phyloP scores from a whole-genome alignment of 1,140 invertebrate genomes.

The Drosophila tristis region DNA sequence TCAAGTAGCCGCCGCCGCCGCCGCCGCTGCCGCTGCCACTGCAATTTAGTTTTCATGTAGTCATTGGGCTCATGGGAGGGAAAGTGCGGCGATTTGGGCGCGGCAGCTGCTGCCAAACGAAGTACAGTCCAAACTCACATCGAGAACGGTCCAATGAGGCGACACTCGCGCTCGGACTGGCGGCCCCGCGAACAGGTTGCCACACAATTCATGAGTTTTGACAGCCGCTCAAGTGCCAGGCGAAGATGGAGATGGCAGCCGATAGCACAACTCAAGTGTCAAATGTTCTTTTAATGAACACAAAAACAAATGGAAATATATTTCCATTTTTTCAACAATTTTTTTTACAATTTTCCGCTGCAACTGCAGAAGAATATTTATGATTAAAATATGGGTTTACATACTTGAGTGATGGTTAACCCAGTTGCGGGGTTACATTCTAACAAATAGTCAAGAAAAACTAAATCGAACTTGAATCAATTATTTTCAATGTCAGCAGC shows the following conservation, averaged over 20 bases:
- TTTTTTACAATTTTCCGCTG: too few species aligned
- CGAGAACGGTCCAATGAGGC: neutral
- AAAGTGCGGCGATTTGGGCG: conserved; percentile 29
- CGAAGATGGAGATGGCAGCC: neutral
- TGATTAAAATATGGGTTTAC: too few species aligned
- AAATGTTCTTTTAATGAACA: neutral
- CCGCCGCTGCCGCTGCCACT: conserved; percentile 2
- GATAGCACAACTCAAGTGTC: neutral
- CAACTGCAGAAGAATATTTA: too few species aligned
- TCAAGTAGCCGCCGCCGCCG: conserved; percentile 31
- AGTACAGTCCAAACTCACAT: conserved; percentile 34
- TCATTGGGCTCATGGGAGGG: conserved; percentile 9
- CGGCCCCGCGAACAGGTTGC: conserved; percentile 1
- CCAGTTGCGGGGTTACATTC: too few species aligned
- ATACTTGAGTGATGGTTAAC: too few species aligned
- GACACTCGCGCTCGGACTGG: neutral
- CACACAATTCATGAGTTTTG: neutral
- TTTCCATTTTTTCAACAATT: too few species aligned
- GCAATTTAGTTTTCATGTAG: conserved; percentile 31
- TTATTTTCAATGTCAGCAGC: too few species aligned
- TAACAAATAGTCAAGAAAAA: too few species aligned
- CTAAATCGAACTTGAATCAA: too few species aligned
- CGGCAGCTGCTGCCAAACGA: conserved; percentile 26
- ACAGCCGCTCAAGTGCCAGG: neutral
- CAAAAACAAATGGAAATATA: neutral